Evolutionary conservation across 2,888 invertebrate genomes (phyloP).

Genomic region (Penaeus monodon): DNA sequence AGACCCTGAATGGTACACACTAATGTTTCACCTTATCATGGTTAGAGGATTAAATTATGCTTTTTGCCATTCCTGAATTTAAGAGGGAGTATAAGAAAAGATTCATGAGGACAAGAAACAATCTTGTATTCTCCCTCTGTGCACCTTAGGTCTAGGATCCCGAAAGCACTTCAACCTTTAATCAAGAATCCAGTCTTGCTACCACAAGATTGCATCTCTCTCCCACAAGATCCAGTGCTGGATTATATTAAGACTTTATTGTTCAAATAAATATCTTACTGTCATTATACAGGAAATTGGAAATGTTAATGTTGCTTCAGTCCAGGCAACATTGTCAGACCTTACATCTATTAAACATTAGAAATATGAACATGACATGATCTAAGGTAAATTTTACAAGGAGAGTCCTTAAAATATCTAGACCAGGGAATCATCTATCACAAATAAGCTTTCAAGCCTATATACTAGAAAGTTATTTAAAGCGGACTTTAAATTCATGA

Average conservation of each 20-base stretch:
- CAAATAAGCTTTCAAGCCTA: neutral
- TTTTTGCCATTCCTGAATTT: neutral
- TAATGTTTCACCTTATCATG: constrained; percentile 4
- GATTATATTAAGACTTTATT: neutral
- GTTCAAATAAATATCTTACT: neutral
- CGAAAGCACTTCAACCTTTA: no score
- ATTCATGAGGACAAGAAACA: no score
- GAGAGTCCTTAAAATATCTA: neutral
- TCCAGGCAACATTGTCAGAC: constrained; percentile 8
- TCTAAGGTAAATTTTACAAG: constrained; percentile 4
- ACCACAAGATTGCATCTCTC: no score
- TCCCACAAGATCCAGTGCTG: no score
- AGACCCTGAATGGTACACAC: constrained; percentile 1
- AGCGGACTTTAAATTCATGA: no score
- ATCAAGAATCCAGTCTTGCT: no score
- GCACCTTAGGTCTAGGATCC: no score
- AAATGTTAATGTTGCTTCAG: neutral
- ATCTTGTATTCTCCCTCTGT: no score
- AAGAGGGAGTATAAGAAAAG: no score
- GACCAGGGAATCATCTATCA: constrained; percentile 9
- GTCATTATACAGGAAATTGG: constrained; percentile 10
- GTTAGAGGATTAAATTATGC: neutral
- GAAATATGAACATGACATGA: neutral
- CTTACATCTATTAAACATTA: neutral
- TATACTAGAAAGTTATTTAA: neutral